Evolutionary conservation across 1,140 invertebrate genomes (phyloP).

Genomic region (Drosophila subobscura): DNA sequence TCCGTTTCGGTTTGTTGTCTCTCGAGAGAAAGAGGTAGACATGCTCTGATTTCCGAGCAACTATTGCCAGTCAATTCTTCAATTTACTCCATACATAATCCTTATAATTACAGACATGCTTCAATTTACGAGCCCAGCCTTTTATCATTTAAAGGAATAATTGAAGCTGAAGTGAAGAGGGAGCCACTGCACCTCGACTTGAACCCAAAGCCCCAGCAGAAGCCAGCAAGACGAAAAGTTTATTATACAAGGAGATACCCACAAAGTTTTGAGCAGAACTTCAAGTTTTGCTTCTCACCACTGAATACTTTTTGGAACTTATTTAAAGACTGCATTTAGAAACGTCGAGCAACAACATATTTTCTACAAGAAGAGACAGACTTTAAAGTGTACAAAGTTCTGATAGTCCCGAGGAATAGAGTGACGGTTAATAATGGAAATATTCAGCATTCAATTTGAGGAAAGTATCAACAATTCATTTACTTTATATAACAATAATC

Average conservation of each 20-base stretch:
- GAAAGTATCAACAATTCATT: too few relatives aligned
- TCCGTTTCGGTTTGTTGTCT: not conserved
- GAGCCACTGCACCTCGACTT: not conserved
- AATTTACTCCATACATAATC: too few relatives aligned
- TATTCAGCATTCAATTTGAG: not conserved
- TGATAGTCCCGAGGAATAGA: constrained; percentile 3
- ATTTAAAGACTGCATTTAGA: constrained; percentile 1
- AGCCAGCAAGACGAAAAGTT: constrained; percentile 25
- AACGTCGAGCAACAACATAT: too few relatives aligned
- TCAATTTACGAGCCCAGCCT: too few relatives aligned
- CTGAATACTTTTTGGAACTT: constrained; percentile 2
- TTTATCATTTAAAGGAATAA: too few relatives aligned
- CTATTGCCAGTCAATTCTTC: too few relatives aligned
- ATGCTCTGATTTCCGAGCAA: too few relatives aligned
- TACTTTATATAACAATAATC: too few relatives aligned
- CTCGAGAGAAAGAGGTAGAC: not conserved
- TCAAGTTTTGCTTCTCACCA: constrained; percentile 13
- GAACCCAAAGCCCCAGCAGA: not conserved
- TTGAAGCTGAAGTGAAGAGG: too few relatives aligned
- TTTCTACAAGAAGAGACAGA: not conserved
- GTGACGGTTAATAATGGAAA: not conserved
- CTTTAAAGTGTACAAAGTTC: constrained; percentile 5
- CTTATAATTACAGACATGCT: too few relatives aligned
- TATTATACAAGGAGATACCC: constrained; percentile 10
- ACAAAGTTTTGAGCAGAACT: constrained; percentile 26